These are phyloP conservation scores for Tetraneura akinire DNA, from an alignment of 1,140 invertebrate species.

Conservation along the genomic window DNA sequence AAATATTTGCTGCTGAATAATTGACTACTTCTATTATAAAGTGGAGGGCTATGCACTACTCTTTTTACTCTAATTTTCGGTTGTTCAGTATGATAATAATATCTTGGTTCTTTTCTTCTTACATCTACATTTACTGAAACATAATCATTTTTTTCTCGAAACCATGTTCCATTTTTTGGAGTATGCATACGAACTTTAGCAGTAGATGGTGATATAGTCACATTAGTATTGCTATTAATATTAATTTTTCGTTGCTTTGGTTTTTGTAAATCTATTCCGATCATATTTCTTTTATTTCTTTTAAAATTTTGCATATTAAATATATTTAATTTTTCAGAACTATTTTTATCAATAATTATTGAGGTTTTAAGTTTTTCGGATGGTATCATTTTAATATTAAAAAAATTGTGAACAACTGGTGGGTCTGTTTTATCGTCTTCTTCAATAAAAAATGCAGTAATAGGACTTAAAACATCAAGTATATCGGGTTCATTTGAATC, in stretches of 20 bases:
- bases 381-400: slow-evolving; percentile 40
- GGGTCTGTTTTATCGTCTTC: neutral
- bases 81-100: slow-evolving; percentile 24
- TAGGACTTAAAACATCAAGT: slow-evolving; percentile 30
- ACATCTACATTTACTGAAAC: neutral
- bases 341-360: neutral
- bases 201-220: slow-evolving; percentile 12
- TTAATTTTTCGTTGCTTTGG: slow-evolving; percentile 15
- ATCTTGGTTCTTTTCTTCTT: slow-evolving; percentile 39
- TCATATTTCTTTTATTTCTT: slow-evolving; percentile 41
- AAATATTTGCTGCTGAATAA: slow-evolving; percentile 44
- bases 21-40: slow-evolving; percentile 2
- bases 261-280: slow-evolving; percentile 40
- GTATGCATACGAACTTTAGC: slow-evolving; percentile 29
- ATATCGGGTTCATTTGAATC: slow-evolving; percentile 12
- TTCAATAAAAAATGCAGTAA: slow-evolving; percentile 13
- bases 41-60: slow-evolving; percentile 34
- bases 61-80: slow-evolving; percentile 20
- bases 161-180: slow-evolving; percentile 9
- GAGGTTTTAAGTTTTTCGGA: neutral
- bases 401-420: slow-evolving; percentile 25
- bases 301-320: slow-evolving; percentile 6
- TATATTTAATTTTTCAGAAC: neutral
- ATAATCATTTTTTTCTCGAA: slow-evolving; percentile 25
- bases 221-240: neutral